Base-by-base conservation (phyloP, 2,113 vertebrate genomes). In the Pampusana beccarii region DNA sequence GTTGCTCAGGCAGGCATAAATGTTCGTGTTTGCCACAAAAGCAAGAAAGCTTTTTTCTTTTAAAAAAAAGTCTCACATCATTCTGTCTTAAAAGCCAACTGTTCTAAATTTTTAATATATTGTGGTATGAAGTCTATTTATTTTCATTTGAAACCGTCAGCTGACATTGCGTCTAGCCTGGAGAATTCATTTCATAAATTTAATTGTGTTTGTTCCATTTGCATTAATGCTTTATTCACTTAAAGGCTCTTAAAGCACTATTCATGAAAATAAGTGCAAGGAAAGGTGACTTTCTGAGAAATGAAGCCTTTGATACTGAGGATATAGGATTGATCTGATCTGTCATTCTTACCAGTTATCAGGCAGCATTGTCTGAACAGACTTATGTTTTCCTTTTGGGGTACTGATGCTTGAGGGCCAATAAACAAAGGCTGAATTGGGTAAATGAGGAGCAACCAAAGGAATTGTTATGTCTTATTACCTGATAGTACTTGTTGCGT, bases 81-180 rank as follows among this genome's bases (percentile, higher is more conserved):
- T 87, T 91, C 67, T 78, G 36, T 94, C 44, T 71, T 94, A 87
- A 90, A 95, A 97, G 57, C 62, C 75, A 88, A 29, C 65, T 79
- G 74, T 70, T 93, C 28, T 93, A 85, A 92, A 92, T 90, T 94
- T 97, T 94, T 93, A 95, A 96, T 96, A 88, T 53, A 74, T 90
- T 94, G 94, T 86, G 79, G 75, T 93, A 91, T 86, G 57, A 94
- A 94, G 75, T 88, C 65, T 97, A 83, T 96, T 95, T 95, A 95
- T 96, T 97, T 97, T 95, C 53, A 96, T 88, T 84, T 88, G 74
- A 92, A 95, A 48, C 58, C 57, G 67, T 94, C 74, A 88, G 62
- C 72, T 95, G 92, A 90, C 70, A 77, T 80, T 94, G 81, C 42
- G 82, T 69, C 72, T 91, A 94, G 67, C 42, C 46, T 93, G 73